Evolutionary conservation across 2,797 vertebrate species (phyloP).

Genomic region (Falco biarmicus): DNA sequence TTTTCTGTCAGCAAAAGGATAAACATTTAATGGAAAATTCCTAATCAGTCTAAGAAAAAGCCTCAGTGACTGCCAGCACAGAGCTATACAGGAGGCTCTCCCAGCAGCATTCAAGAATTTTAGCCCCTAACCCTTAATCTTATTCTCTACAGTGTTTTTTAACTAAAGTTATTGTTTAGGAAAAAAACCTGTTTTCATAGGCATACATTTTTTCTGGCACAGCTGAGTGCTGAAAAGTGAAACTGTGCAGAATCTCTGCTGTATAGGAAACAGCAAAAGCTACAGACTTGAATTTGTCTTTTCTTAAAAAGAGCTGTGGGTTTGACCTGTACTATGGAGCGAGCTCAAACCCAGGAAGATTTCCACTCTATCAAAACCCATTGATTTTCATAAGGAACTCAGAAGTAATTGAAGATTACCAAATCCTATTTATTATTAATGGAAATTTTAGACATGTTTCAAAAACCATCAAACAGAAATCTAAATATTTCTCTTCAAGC

Average conservation of each 20-base stretch:
- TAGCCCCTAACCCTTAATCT: not conserved
- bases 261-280: not conserved
- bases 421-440: not conserved
- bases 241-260: not conserved
- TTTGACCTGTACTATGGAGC: not conserved
- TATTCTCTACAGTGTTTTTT: not conserved
- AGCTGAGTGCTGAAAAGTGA: not conserved
- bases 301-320: not conserved
- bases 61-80: not conserved
- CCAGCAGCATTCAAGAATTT: not conserved
- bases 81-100: not conserved
- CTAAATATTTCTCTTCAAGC: not conserved
- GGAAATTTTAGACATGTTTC: not conserved
- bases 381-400: not conserved
- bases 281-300: not conserved
- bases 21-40: constrained; percentile 34
- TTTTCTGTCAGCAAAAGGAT: constrained; percentile 21
- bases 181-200: not conserved
- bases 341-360: not conserved
- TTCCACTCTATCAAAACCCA: rapidly evolving
- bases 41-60: not conserved
- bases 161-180: not conserved
- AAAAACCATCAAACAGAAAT: not conserved
- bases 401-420: not conserved
- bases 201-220: not conserved